Base-by-base conservation (phyloP, 2,888 invertebrate genomes). In the Mimas tiliae region DNA sequence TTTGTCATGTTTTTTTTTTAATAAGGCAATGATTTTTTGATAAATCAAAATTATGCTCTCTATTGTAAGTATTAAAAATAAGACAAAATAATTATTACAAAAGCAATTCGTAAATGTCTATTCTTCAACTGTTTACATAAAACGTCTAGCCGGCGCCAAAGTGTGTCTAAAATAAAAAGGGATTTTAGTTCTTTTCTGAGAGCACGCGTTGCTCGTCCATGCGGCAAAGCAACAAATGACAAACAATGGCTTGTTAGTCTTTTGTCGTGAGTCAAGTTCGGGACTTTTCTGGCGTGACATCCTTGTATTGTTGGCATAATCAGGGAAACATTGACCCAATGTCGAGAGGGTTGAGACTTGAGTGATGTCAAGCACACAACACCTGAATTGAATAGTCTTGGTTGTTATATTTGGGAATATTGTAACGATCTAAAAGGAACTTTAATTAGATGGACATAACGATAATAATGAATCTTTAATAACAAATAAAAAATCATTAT, bases 221-320 rank as follows among this genome's bases (percentile, higher is more conserved):
- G 75, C 75, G 71, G 66, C 69, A 67, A 74, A 72, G 72, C 76
- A 78, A 77, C 79, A 78, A 81, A 82, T 83, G 81, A 81, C 84
- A 87, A 82, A 91, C 92, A 93, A 92, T 91, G 76, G 85, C 85
- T 89, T 90, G 91, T 91, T 90, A 90, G 84, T 78, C 84, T 82
- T 87, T 89, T 89, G 88, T 88, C 88, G 86, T 85, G 88, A 84
- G 82, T 81, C 77, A 77, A 82, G 86, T 84, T 86, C 82, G 83
- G 82, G 82, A 71, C 75, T 72, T 74, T 76, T 27, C 33, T 80
- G 82, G 82, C 87, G 86, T 86, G 87, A 90, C 90, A 88, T 90
- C 90, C 90, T 85, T 80, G 79, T 79, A 86, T 88, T 90, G 90
- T 90, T 82, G 82, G 76, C 73, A 81, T 80, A 84, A 87, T 90